Percentiles rank a stretch among this genome's conserved stretches.
Evolutionary conservation across 2,113 vertebrate species (phyloP).

Genomic region (Indicator maculatus): DNA sequence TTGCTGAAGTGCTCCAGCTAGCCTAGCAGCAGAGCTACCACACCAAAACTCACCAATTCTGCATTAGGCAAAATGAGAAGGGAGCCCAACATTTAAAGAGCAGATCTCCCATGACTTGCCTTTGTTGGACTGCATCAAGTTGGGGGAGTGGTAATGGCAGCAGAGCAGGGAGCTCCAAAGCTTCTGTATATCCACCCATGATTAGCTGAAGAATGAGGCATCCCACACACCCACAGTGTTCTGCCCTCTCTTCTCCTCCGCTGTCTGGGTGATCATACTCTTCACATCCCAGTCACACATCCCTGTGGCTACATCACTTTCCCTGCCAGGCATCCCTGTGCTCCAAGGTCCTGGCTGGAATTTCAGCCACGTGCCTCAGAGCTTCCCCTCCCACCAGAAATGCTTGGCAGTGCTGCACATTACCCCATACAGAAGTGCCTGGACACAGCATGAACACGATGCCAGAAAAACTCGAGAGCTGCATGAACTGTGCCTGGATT

Average conservation of each 20-base stretch:
- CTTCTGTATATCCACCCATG: not conserved
- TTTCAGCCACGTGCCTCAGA: not conserved
- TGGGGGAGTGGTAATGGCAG: not conserved
- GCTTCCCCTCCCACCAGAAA: not conserved
- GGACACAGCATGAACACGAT: not conserved
- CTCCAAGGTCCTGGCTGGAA: not conserved
- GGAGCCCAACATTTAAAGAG: not conserved
- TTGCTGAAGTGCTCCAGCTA: not conserved
- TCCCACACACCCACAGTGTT: not conserved
- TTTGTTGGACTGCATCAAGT: not conserved
- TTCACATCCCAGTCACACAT: not conserved
- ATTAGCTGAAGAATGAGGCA: not conserved
- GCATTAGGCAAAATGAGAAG: not conserved
- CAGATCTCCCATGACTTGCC: not conserved
- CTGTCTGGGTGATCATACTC: not conserved
- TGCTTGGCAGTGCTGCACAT: not conserved
- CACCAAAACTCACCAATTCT: not conserved
- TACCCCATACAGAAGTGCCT: not conserved
- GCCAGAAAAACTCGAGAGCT: not conserved
- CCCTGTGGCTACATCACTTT: not conserved
- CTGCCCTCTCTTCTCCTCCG: not conserved
- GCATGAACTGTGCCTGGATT: not conserved
- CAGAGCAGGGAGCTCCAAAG: not conserved
- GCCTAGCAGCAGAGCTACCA: not conserved
- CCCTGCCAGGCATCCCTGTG: not conserved